phyloP scores from a whole-genome alignment of 2,797 vertebrate genomes.

The Brachymystax lenok region DNA sequence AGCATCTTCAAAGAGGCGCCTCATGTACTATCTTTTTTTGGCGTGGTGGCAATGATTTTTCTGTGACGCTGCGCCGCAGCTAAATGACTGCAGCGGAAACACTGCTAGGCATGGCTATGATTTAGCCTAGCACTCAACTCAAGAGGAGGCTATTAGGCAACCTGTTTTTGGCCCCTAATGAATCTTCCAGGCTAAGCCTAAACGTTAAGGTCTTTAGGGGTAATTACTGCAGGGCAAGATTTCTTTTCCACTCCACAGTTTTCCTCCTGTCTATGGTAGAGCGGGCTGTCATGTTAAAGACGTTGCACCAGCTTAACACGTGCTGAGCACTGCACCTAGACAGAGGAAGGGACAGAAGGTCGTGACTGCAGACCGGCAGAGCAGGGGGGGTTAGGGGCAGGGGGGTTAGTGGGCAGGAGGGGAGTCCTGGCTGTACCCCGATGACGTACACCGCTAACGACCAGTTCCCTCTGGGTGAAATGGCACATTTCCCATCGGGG shows the following conservation, averaged over 20 bases:
- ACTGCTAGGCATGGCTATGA: background rate
- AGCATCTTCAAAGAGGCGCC: no score
- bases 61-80: no score
- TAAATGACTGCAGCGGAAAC: no score
- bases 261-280: slow-evolving; percentile 20
- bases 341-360: slow-evolving; percentile 23
- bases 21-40: no score
- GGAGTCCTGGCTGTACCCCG: background rate
- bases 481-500: background rate
- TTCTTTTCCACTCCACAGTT: slow-evolving; percentile 29
- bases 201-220: slow-evolving; percentile 40
- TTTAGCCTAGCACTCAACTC: slow-evolving; percentile 14
- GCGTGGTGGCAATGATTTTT: no score
- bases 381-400: background rate
- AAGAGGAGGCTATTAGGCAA: slow-evolving; percentile 25
- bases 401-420: background rate
- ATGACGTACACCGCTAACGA: background rate
- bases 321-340: slow-evolving; percentile 15
- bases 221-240: slow-evolving; percentile 35
- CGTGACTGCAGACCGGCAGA: slow-evolving; percentile 14
- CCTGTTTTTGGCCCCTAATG: slow-evolving; percentile 29
- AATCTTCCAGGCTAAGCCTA: slow-evolving; percentile 30
- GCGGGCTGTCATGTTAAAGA: slow-evolving; percentile 36
- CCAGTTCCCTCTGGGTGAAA: background rate
- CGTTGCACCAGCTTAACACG: slow-evolving; percentile 28